Percentiles rank a stretch among this genome's conserved stretches.
Evolutionary conservation across 2,113 vertebrate species (phyloP).

Genomic region (Brachirus orientalis): DNA sequence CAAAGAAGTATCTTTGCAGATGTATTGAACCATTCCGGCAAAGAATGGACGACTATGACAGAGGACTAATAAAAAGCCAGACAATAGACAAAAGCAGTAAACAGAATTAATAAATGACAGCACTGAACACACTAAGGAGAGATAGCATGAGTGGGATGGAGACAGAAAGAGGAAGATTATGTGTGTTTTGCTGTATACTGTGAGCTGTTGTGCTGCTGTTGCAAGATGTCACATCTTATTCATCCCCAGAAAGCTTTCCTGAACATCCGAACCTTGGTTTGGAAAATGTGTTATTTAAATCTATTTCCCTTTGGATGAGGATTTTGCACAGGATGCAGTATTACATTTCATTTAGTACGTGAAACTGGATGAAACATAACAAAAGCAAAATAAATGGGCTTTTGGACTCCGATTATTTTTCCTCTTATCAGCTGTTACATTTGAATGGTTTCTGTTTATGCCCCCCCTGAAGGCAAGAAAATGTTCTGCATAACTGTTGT

Average conservation of each 20-base stretch:
- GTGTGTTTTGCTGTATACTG: constrained; percentile 51
- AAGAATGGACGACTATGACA: no score
- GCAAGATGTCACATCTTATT: constrained; percentile 67
- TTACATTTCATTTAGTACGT: constrained; percentile 53
- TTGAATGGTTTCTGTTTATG: constrained; percentile 66
- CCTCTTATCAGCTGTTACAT: constrained; percentile 66
- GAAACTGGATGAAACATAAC: constrained; percentile 66
- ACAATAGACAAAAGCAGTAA: constrained; percentile 50
- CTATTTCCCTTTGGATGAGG: constrained; percentile 61
- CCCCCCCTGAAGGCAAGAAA: constrained; percentile 52
- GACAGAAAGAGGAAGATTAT: constrained; percentile 49
- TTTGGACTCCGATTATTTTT: constrained; percentile 67
- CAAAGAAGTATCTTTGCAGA: constrained; percentile 6
- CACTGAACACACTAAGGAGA: no score
- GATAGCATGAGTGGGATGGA: constrained; percentile 37
- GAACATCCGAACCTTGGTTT: constrained; percentile 51
- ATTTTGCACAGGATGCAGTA: constrained; percentile 57
- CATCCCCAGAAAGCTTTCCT: constrained; percentile 49
- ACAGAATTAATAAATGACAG: constrained; percentile 53
- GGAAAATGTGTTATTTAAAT: no score
- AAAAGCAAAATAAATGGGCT: constrained; percentile 74
- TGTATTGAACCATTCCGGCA: constrained; percentile 21
- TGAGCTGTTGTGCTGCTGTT: constrained; percentile 54
- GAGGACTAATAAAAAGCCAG: constrained; percentile 25
- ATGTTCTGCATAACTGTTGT: constrained; percentile 54